These are phyloP conservation scores for Bombus confusus DNA, from an alignment of 1,140 invertebrate species.

Conservation along the genomic window DNA sequence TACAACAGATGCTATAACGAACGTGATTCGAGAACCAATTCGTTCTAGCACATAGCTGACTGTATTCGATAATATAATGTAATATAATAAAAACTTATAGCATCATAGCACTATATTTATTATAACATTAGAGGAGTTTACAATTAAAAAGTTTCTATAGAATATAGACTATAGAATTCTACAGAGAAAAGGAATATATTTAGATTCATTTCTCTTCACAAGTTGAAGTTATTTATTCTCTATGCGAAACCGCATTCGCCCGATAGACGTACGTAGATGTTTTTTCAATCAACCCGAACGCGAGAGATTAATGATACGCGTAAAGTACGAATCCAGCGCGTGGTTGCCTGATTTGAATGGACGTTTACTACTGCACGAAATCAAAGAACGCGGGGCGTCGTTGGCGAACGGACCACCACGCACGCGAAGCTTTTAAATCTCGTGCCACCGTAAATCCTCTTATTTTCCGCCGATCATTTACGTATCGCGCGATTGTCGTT, in stretches of 20 bases:
- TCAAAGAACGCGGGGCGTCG: not conserved
- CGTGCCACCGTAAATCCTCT: not conserved
- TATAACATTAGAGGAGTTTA: too few species aligned
- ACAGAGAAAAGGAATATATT: too few species aligned
- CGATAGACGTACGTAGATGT: not conserved
- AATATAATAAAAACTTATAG: too few species aligned
- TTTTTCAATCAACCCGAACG: not conserved
- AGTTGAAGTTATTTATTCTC: not conserved
- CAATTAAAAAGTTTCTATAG: not conserved
- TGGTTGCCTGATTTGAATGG: slow-evolving; percentile 42
- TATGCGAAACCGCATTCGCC: not conserved
- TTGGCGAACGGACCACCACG: not conserved
- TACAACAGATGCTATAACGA: too few species aligned
- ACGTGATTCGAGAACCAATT: too few species aligned
- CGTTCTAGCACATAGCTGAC: too few species aligned
- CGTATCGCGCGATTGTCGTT: not conserved
- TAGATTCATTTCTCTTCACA: not conserved
- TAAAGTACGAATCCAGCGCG: slow-evolving; percentile 1
- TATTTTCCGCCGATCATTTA: slow-evolving; percentile 8
- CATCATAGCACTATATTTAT: too few species aligned
- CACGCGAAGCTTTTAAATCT: slow-evolving; percentile 5
- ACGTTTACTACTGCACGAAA: slow-evolving; percentile 35
- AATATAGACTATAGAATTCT: not conserved
- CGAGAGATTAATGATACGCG: slow-evolving; percentile 14
- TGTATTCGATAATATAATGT: too few species aligned